These are phyloP conservation scores for Sardina pilchardus DNA, from an alignment of 2,113 vertebrate genomes.

Conservation along the genomic window DNA sequence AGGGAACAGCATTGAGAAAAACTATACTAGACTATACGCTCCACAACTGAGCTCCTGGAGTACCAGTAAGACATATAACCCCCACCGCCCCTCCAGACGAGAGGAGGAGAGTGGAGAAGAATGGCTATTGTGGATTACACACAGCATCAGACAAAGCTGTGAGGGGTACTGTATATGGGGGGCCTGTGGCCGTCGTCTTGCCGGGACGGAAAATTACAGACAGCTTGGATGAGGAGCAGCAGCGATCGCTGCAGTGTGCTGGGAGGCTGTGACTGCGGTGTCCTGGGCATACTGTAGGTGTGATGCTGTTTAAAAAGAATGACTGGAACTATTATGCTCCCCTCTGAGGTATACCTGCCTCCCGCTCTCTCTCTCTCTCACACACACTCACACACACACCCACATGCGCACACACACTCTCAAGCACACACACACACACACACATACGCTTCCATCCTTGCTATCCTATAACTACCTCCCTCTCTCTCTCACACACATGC, in stretches of 20 bases:
- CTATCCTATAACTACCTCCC: background rate
- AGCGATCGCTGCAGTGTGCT: background rate
- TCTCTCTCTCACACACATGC: too few relatives aligned
- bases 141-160: background rate
- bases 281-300: background rate
- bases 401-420: background rate
- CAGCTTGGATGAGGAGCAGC: background rate
- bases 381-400: background rate
- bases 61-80: background rate
- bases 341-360: background rate
- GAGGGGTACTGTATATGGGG: too few relatives aligned
- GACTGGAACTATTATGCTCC: background rate
- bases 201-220: background rate
- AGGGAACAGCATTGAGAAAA: background rate
- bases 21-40: background rate
- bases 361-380: background rate
- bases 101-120: background rate
- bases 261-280: background rate
- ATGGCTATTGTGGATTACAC: background rate
- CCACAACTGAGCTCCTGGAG: background rate
- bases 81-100: background rate
- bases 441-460: slow-evolving; percentile 60
- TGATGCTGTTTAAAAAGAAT: background rate
- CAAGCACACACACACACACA: background rate
- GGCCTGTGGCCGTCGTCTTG: background rate